Conservation (phyloP, 35 echinoderm and acorn worm genomes). For the Nesometra sesokonis region DNA sequence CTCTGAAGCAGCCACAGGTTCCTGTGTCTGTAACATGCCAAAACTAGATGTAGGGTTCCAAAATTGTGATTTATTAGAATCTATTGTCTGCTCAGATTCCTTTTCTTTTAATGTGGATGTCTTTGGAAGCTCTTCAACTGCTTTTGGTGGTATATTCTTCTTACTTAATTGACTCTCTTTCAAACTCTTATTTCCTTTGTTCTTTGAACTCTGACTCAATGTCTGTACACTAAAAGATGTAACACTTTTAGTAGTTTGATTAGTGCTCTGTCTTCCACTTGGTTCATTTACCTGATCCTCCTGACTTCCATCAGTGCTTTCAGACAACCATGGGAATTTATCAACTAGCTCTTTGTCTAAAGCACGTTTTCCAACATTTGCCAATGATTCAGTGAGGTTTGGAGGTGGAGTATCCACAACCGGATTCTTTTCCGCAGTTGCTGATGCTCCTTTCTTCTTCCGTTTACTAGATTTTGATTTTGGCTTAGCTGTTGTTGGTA, state of each 20-base stretch:
- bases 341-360: slow-evolving; percentile 39
- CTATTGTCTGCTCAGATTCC: not conserved
- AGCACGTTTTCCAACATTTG: slow-evolving; percentile 46
- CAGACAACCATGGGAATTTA: slow-evolving; percentile 62
- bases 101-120: not conserved
- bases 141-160: not conserved
- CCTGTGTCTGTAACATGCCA: not conserved
- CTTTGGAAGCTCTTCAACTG: not conserved
- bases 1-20: not conserved
- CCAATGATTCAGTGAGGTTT: slow-evolving; percentile 20
- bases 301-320: slow-evolving; percentile 10
- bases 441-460: slow-evolving; percentile 33
- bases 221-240: slow-evolving; percentile 56
- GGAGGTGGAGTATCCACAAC: not conserved
- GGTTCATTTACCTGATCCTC: not conserved
- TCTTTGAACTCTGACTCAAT: slow-evolving; percentile 37
- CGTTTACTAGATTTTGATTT: not conserved
- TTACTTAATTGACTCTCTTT: not conserved
- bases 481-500: slow-evolving; percentile 3
- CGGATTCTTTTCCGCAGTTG: slow-evolving; percentile 11
- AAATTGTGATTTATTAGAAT: not conserved
- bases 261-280: not conserved
- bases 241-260: slow-evolving; percentile 12
- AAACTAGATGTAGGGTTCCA: not conserved
- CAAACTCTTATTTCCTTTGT: slow-evolving; percentile 4